A percentile compares a stretch with the other conserved stretches of the same genome.
phyloP scores from a whole-genome alignment of 2,113 vertebrate species.

The Corydoras maculifer region DNA sequence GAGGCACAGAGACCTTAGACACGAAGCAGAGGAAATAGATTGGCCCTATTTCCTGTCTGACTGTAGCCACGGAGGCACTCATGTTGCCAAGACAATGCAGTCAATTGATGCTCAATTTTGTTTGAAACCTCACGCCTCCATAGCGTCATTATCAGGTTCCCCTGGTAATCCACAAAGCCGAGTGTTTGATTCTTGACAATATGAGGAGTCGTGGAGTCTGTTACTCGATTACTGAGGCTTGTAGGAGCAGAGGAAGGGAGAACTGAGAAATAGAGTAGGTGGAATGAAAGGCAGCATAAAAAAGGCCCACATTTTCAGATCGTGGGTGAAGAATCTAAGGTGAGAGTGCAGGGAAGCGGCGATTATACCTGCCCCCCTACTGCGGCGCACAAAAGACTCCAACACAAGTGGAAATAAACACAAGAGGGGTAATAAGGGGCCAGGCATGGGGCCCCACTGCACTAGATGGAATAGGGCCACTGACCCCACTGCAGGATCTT shows the following conservation, averaged over 20 bases:
- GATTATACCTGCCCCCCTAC: slow-evolving; percentile 51
- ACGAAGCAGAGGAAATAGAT: slow-evolving; percentile 62
- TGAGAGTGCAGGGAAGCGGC: slow-evolving; percentile 43
- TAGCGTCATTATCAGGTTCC: slow-evolving; percentile 68
- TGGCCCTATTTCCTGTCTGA: slow-evolving; percentile 65
- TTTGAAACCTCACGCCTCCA: slow-evolving; percentile 68
- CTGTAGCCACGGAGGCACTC: slow-evolving; percentile 52
- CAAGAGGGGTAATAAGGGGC: background rate
- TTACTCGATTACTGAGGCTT: slow-evolving; percentile 51
- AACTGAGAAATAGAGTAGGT: slow-evolving; percentile 2
- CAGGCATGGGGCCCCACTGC: background rate
- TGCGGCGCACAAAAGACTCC: slow-evolving; percentile 40
- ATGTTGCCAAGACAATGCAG: slow-evolving; percentile 61
- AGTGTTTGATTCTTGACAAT: slow-evolving; percentile 69
- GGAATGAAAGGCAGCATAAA: slow-evolving; percentile 17
- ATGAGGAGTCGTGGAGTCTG: slow-evolving; percentile 56
- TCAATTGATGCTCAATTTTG: slow-evolving; percentile 71
- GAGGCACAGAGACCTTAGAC: slow-evolving; percentile 55
- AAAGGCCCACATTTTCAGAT: slow-evolving; percentile 8
- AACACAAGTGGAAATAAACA: background rate
- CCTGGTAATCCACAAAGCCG: slow-evolving; percentile 67
- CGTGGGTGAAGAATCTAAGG: slow-evolving; percentile 10
- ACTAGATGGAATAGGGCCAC: slow-evolving; percentile 65
- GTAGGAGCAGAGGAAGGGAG: background rate
- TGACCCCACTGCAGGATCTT: slow-evolving; percentile 66